Conservation (phyloP, 2,797 vertebrate genomes). For the Petrocephalus sullivani region DNA sequence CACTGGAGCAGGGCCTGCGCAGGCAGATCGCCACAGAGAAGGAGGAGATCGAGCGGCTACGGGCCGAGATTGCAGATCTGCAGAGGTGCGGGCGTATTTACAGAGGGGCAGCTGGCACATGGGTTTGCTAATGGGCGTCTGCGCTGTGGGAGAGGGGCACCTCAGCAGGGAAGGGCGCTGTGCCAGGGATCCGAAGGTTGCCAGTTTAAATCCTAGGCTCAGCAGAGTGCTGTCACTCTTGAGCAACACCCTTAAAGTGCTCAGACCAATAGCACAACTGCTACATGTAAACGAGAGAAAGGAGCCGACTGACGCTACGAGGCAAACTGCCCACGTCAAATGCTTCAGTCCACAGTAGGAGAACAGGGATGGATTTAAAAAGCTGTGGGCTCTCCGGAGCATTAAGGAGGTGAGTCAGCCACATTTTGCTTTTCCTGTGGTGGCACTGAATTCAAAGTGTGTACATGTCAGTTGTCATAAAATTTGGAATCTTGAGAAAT, state of each 20-base stretch:
- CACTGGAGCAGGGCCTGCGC: constrained; percentile 90
- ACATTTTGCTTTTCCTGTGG: not conserved
- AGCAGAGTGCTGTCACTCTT: not conserved
- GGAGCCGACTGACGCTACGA: not conserved
- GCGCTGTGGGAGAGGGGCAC: not conserved
- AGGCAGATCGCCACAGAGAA: constrained; percentile 93
- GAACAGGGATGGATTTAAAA: not conserved
- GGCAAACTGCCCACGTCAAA: not conserved
- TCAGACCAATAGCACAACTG: not conserved
- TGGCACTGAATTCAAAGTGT: not conserved
- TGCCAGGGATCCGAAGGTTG: not conserved
- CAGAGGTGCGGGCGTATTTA: constrained; percentile 73
- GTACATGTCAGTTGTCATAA: not conserved
- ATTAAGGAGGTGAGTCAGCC: not conserved
- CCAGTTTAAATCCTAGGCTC: not conserved
- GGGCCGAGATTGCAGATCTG: constrained; percentile 92
- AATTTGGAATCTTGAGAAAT: not conserved
- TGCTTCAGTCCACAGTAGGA: not conserved
- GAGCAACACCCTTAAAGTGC: not conserved
- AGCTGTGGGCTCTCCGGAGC: not conserved
- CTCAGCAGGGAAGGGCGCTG: not conserved
- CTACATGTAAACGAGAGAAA: not conserved
- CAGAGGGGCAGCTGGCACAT: not conserved
- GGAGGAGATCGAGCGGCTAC: constrained; percentile 91
- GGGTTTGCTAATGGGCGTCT: not conserved